Evolutionary conservation across 2,113 vertebrate species (phyloP).

Genomic region (Hyaena hyaena): DNA sequence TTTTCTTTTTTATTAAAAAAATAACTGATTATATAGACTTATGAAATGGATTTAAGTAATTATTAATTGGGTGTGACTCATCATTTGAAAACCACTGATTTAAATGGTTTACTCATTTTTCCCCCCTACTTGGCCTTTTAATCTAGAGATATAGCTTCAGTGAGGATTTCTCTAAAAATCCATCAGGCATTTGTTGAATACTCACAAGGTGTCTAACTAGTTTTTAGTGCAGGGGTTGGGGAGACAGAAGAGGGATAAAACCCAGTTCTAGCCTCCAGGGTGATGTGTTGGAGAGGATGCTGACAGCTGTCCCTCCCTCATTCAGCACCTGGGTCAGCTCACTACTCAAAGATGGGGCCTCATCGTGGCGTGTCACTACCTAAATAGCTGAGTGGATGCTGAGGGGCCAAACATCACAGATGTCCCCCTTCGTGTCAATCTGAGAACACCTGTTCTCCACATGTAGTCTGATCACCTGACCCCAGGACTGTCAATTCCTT

Average conservation of each 20-base stretch:
- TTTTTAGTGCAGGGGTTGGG: background rate
- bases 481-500: background rate
- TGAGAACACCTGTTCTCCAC: background rate
- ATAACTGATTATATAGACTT: background rate
- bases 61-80: background rate
- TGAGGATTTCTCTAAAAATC: background rate
- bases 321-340: background rate
- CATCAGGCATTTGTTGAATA: background rate
- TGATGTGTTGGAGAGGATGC: background rate
- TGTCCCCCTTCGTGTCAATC: background rate
- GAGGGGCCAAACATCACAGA: background rate
- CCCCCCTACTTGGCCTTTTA: background rate
- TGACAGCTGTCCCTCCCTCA: background rate
- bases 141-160: background rate
- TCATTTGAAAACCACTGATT: background rate
- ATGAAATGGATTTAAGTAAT: background rate
- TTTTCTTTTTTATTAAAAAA: background rate
- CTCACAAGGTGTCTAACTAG: background rate
- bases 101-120: background rate
- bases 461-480: background rate
- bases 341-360: background rate
- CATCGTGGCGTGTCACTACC: background rate
- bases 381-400: background rate
- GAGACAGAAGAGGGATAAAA: background rate
- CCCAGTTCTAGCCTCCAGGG: background rate